Evolutionary conservation across 2,797 vertebrate genomes (phyloP).

Genomic region (Micrastur ruficollis): DNA sequence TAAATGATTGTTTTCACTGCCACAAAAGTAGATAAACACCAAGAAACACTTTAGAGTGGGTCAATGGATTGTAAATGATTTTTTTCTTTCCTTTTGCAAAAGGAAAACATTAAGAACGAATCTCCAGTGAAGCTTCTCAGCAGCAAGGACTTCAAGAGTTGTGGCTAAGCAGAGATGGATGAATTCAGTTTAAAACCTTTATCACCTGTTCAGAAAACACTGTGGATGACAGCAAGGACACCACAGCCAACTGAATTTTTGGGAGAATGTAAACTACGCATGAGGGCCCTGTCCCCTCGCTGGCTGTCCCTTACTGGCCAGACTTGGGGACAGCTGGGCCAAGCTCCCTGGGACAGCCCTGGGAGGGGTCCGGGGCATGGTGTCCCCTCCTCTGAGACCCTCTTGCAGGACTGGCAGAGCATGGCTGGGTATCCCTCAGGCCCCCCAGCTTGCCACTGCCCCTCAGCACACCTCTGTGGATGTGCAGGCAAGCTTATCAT

Average conservation of each 20-base stretch:
- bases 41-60: background rate
- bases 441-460: background rate
- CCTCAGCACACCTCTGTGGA: background rate
- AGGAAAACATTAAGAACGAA: background rate
- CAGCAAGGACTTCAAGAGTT: background rate
- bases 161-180: background rate
- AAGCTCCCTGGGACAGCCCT: background rate
- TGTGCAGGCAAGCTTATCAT: background rate
- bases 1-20: background rate
- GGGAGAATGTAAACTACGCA: background rate
- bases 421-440: background rate
- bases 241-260: background rate
- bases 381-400: background rate
- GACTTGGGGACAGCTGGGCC: background rate
- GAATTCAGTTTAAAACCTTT: background rate
- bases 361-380: accelerated
- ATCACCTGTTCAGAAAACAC: background rate
- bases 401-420: background rate
- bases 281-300: background rate
- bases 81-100: background rate
- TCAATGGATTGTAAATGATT: background rate
- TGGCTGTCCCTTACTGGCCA: background rate
- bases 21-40: background rate
- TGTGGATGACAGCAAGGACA: background rate
- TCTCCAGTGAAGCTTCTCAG: background rate